These are phyloP conservation scores for Lophotis ruficrista DNA, from an alignment of 2,113 vertebrate genomes.

Conservation along the genomic window DNA sequence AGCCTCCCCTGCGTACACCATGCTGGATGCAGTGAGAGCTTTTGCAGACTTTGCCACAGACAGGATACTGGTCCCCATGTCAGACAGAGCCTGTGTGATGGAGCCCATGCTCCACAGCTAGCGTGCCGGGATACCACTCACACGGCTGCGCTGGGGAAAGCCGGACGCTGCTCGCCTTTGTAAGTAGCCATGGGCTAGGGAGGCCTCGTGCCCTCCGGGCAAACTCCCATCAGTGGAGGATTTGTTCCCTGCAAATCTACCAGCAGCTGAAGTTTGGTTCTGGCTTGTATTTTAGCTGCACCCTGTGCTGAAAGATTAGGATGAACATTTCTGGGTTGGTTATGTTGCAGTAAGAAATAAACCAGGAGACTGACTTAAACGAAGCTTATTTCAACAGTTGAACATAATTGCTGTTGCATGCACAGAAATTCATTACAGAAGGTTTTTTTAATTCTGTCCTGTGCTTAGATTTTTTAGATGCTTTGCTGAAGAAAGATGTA, in stretches of 20 bases:
- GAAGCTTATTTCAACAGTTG: neutral
- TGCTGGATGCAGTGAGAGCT: neutral
- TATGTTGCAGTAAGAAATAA: neutral
- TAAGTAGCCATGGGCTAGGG: neutral
- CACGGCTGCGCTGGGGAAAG: neutral
- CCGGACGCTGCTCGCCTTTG: neutral
- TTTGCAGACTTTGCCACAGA: neutral
- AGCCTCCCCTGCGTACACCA: accelerated
- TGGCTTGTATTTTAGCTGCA: neutral
- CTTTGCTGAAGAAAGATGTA: neutral
- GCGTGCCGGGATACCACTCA: neutral
- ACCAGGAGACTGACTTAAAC: neutral
- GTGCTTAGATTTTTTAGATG: neutral
- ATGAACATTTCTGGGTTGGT: neutral
- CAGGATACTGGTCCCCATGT: accelerated
- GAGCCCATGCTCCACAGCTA: neutral
- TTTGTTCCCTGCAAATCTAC: neutral
- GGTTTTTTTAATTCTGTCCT: neutral
- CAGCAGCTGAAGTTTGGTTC: neutral
- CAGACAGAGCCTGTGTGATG: neutral
- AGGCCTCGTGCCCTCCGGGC: neutral
- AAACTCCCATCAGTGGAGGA: neutral
- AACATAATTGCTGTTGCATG: neutral
- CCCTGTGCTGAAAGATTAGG: neutral
- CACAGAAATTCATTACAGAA: neutral